phyloP scores from a whole-genome alignment of 2,888 invertebrate genomes.

The Meiosimyza platycephala region DNA sequence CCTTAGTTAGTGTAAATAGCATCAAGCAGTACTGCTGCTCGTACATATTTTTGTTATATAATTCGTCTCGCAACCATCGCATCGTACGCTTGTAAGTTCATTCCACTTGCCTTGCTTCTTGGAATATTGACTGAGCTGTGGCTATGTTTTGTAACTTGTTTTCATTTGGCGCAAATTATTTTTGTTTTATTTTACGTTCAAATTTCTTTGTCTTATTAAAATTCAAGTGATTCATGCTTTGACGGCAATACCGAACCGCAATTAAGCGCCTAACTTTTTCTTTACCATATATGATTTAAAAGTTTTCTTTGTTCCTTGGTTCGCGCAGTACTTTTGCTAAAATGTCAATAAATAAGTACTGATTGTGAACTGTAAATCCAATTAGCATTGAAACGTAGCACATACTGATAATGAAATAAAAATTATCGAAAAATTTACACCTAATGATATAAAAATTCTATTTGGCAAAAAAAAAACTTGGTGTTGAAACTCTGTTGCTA shows the following conservation, averaged over 20 bases:
- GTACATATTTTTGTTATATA: conserved; percentile 11
- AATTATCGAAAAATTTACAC: no score
- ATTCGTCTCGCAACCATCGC: conserved; percentile 4
- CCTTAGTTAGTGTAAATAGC: no score
- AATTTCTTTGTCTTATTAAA: conserved; percentile 16
- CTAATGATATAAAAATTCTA: no score
- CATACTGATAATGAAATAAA: no score
- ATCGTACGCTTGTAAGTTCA: conserved; percentile 22
- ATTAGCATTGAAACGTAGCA: not conserved
- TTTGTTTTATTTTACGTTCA: conserved; percentile 2
- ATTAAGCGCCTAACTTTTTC: no score
- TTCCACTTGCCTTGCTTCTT: conserved; percentile 23
- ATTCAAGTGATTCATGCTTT: not conserved
- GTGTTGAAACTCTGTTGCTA: no score
- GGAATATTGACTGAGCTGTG: not conserved
- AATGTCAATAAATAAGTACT: no score
- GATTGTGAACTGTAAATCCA: not conserved
- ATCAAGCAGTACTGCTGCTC: not conserved
- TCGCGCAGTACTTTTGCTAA: no score
- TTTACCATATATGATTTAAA: no score
- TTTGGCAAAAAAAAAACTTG: no score
- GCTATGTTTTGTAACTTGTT: conserved; percentile 13
- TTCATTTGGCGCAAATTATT: conserved; percentile 3
- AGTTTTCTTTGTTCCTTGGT: no score
- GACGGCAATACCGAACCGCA: no score